A percentile compares a stretch with the other conserved stretches of the same genome.
phyloP scores from a whole-genome alignment of 1,140 invertebrate species.

The Diorhabda carinulata region DNA sequence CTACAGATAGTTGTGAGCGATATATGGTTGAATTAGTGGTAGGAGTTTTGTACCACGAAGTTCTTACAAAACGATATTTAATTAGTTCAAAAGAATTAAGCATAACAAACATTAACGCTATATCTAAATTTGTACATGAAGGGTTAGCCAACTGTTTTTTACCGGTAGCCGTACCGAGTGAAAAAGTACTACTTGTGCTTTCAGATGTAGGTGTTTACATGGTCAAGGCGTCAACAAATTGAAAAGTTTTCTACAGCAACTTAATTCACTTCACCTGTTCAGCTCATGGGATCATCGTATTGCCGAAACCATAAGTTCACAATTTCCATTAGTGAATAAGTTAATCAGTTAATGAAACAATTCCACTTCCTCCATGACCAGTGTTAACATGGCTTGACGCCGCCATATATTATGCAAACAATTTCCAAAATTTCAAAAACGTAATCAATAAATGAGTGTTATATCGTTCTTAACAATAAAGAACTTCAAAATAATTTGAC shows the following conservation, averaged over 20 bases:
- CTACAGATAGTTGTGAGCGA: conserved; percentile 8
- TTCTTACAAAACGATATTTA: conserved; percentile 14
- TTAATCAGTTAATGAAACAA: conserved; percentile 14
- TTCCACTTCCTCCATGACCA: no score
- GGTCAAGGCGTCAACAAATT: conserved; percentile 20
- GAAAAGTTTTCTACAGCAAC: conserved; percentile 28
- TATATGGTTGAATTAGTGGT: conserved; percentile 14
- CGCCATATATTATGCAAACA: no score
- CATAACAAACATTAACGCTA: conserved; percentile 8
- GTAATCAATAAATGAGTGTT: no score
- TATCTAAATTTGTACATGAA: conserved; percentile 17
- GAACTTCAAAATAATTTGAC: no score
- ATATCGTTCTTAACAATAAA: no score
- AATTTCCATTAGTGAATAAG: conserved; percentile 25
- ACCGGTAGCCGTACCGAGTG: background rate
- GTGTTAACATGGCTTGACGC: no score
- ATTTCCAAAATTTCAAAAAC: no score
- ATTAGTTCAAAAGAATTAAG: conserved; percentile 14
- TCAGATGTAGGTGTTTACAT: conserved; percentile 25
- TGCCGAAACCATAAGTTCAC: conserved; percentile 23
- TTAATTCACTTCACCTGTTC: conserved; percentile 26
- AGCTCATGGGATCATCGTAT: conserved; percentile 24
- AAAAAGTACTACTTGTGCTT: conserved; percentile 25
- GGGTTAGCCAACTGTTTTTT: conserved; percentile 9
- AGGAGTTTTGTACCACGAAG: conserved; percentile 7